A percentile compares a stretch with the other conserved stretches of the same genome.
These are phyloP conservation scores for Sparus aurata DNA, from an alignment of 2,797 vertebrate species.

Conservation along the genomic window DNA sequence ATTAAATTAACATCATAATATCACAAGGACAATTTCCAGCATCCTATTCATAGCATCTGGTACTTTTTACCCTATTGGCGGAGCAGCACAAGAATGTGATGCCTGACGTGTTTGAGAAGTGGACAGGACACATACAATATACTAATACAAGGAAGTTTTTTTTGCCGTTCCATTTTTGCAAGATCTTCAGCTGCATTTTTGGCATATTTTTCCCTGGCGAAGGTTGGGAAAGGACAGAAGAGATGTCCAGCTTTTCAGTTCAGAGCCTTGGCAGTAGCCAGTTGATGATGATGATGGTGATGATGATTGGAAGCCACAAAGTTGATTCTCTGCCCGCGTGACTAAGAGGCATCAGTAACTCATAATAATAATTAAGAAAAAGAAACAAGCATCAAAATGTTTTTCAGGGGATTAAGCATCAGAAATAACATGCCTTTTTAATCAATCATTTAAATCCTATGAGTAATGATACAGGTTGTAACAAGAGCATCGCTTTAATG, in stretches of 20 bases:
- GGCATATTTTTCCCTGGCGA: constrained; percentile 32
- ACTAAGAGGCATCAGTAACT: constrained; percentile 39
- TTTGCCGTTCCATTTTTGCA: constrained; percentile 22
- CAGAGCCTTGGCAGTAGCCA: constrained; percentile 41
- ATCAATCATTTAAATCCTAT: constrained; percentile 43
- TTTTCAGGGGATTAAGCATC: constrained; percentile 39
- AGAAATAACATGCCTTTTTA: constrained; percentile 43
- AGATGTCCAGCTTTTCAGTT: constrained; percentile 49
- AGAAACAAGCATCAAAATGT: constrained; percentile 31
- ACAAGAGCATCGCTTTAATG: constrained; percentile 30
- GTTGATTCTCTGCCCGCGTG: constrained; percentile 39
- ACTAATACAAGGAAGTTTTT: constrained; percentile 15
- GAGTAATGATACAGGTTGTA: constrained; percentile 38
- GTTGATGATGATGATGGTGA: constrained; percentile 33
- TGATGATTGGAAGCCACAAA: constrained; percentile 33
- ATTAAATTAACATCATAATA: constrained; percentile 76
- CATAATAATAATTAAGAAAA: constrained; percentile 18
- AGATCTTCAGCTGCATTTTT: constrained; percentile 43
- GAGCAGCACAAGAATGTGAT: background rate
- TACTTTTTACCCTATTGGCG: constrained; percentile 27
- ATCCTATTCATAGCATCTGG: constrained; percentile 56
- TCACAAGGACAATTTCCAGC: constrained; percentile 66
- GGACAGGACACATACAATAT: constrained; percentile 15
- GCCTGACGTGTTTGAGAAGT: constrained; percentile 42
- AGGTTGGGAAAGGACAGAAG: constrained; percentile 53